Evolutionary conservation across 2,797 vertebrate genomes (phyloP).

Genomic region (Pangasius djambal): DNA sequence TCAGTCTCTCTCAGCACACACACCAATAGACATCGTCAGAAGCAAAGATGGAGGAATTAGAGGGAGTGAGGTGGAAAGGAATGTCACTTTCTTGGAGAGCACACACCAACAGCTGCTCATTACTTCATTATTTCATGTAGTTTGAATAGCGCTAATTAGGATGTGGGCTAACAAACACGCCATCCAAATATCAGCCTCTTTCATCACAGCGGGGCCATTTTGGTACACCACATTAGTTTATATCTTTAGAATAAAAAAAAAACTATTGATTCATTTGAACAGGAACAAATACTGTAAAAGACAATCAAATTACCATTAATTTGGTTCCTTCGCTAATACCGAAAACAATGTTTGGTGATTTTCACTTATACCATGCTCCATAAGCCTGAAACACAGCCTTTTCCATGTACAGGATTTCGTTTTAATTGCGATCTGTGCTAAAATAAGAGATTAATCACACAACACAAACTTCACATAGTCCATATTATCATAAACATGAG

Average conservation of each 20-base stretch:
- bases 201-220: slow-evolving; percentile 29
- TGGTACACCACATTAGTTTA: slow-evolving; percentile 3
- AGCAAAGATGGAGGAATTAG: slow-evolving; percentile 42
- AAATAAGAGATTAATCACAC: slow-evolving; percentile 24
- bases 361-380: neutral
- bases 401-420: slow-evolving; percentile 1
- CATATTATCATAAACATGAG: slow-evolving; percentile 38
- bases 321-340: neutral
- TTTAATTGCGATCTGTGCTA: slow-evolving; percentile 6
- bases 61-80: slow-evolving; percentile 33
- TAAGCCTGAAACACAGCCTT: slow-evolving; percentile 11
- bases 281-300: neutral
- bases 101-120: slow-evolving; percentile 51
- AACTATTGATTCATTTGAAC: slow-evolving; percentile 1
- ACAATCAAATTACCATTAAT: neutral
- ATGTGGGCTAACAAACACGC: slow-evolving; percentile 59
- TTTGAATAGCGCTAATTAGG: slow-evolving; percentile 59
- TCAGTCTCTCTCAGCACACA: slow-evolving; percentile 17
- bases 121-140: slow-evolving; percentile 55
- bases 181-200: slow-evolving; percentile 44
- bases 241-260: slow-evolving; percentile 10
- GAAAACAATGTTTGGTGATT: neutral
- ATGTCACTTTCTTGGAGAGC: slow-evolving; percentile 43
- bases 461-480: slow-evolving; percentile 8
- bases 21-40: slow-evolving; percentile 26